Conservation (phyloP, 2,888 invertebrate genomes). For the Sabatieria punctata region DNA sequence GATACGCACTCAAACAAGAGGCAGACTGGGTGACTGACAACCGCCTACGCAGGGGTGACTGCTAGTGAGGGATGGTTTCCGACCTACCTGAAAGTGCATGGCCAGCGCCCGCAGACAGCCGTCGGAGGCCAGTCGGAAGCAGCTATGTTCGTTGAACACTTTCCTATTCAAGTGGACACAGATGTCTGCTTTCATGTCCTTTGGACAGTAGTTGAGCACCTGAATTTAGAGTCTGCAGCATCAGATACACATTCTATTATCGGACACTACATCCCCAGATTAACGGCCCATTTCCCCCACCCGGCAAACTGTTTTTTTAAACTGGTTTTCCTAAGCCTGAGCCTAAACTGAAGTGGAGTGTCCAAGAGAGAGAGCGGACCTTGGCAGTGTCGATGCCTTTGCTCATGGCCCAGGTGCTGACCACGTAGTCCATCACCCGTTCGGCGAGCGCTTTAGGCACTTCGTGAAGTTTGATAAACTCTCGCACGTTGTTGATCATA, state of each 20-base stretch:
- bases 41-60: too few relatives aligned
- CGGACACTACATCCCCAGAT: too few relatives aligned
- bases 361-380: constrained; percentile 44
- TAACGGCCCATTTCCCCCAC: too few relatives aligned
- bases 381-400: constrained; percentile 97
- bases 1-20: too few relatives aligned
- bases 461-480: constrained; percentile 99
- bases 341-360: too few relatives aligned
- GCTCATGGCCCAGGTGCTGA: constrained; percentile 99
- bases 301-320: too few relatives aligned
- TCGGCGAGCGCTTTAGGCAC: constrained; percentile 91
- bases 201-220: constrained; percentile 99
- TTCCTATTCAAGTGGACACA: constrained; percentile 98
- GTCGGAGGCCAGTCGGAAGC: constrained; percentile 75
- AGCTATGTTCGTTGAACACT: constrained; percentile 48
- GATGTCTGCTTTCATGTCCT: constrained; percentile 99
- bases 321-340: too few relatives aligned
- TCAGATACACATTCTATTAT: too few relatives aligned
- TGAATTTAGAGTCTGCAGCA: constrained; percentile 37
- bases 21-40: too few relatives aligned
- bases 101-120: constrained; percentile 53
- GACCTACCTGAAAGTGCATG: constrained; percentile 34
- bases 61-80: too few relatives aligned
- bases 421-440: constrained; percentile 99
- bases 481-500: constrained; percentile 97